Evolutionary conservation across 2,797 vertebrate genomes (phyloP).

Genomic region (Furcifer pardalis): DNA sequence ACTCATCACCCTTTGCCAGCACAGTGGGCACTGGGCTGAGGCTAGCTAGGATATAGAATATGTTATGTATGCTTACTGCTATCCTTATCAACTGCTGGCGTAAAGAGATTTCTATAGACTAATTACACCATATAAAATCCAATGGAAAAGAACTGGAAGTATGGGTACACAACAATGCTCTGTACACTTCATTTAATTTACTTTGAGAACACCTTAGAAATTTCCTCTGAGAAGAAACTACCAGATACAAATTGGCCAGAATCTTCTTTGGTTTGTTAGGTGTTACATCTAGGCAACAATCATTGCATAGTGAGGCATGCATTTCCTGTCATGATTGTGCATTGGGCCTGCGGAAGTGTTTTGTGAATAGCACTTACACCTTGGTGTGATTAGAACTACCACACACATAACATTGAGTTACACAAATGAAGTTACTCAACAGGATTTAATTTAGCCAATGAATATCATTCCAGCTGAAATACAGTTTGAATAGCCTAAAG

Average conservation of each 20-base stretch:
- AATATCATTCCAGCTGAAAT: background rate
- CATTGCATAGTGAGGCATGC: too few relatives aligned
- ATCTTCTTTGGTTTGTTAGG: too few relatives aligned
- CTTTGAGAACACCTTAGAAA: background rate
- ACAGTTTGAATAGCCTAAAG: background rate
- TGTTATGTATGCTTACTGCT: background rate
- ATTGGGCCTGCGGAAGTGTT: too few relatives aligned
- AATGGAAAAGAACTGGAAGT: background rate
- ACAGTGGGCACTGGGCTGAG: background rate
- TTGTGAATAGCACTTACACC: too few relatives aligned
- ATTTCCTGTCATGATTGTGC: too few relatives aligned
- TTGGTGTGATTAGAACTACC: too few relatives aligned
- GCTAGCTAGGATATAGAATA: background rate
- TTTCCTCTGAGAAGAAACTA: background rate
- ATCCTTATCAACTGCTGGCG: background rate
- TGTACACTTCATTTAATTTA: too few relatives aligned
- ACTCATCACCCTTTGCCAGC: background rate
- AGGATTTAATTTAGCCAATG: too few relatives aligned
- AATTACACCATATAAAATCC: background rate
- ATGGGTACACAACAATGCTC: background rate
- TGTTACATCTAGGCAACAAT: too few relatives aligned
- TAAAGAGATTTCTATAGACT: background rate
- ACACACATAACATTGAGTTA: too few relatives aligned
- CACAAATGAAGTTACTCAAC: too few relatives aligned
- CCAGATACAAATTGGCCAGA: too few relatives aligned